Conservation (phyloP, 2,113 vertebrate genomes). For the Takifugu flavidus region DNA sequence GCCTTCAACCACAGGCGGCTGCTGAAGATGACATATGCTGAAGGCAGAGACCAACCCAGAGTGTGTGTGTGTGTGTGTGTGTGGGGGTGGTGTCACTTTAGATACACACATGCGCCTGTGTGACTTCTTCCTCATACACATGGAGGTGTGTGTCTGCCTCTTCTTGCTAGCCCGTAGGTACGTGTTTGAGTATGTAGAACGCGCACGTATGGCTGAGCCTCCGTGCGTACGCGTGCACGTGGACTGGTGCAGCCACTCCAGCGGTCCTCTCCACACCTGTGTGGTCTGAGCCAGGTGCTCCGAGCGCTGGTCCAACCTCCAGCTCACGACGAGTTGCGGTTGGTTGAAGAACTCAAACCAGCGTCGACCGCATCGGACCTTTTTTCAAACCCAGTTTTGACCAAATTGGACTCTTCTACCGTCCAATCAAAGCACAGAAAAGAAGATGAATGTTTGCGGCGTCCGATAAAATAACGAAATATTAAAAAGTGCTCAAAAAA, state of each 20-base stretch:
- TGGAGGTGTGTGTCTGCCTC: constrained; percentile 31
- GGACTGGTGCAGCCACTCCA: constrained; percentile 55
- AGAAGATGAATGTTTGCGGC: too few relatives aligned
- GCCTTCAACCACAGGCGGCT: constrained; percentile 50
- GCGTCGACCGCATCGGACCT: too few relatives aligned
- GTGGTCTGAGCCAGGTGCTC: constrained; percentile 58
- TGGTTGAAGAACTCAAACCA: too few relatives aligned
- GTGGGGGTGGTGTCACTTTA: constrained; percentile 41
- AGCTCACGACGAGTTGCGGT: too few relatives aligned
- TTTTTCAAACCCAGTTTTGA: too few relatives aligned
- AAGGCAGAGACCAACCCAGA: constrained; percentile 49
- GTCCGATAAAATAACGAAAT: too few relatives aligned
- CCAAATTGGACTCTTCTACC: too few relatives aligned
- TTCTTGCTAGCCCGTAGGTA: constrained; percentile 39
- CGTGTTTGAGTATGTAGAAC: constrained; percentile 31
- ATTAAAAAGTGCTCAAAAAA: too few relatives aligned
- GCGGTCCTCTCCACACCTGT: constrained; percentile 61
- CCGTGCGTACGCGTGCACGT: constrained; percentile 4
- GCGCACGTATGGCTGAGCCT: constrained; percentile 28
- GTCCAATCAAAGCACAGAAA: too few relatives aligned
- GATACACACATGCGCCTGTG: constrained; percentile 10
- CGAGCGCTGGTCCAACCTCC: too few relatives aligned
- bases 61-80: constrained; percentile 34
- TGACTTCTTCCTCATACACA: constrained; percentile 7
- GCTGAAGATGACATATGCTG: constrained; percentile 67